phyloP scores from a whole-genome alignment of 2,113 vertebrate genomes.

The Clarias gariepinus region DNA sequence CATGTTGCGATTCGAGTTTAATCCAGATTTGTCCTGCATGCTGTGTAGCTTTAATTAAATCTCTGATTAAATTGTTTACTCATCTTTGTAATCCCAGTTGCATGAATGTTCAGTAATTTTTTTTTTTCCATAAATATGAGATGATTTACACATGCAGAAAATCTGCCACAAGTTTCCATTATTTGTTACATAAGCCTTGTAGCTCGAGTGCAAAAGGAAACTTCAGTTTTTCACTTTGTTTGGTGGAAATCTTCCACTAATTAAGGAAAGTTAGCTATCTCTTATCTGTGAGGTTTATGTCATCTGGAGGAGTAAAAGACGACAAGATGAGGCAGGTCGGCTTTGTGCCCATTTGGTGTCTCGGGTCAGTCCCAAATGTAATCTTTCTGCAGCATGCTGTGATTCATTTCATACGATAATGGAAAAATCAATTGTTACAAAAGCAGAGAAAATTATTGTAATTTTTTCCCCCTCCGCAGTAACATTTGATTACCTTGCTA shows the following conservation, averaged over 20 bases:
- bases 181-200: background rate
- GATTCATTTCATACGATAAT: slow-evolving; percentile 51
- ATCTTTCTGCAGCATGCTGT: slow-evolving; percentile 30
- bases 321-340: slow-evolving; percentile 20
- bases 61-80: slow-evolving; percentile 24
- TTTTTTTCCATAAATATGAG: background rate
- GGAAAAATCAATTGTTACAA: slow-evolving; percentile 49
- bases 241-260: background rate
- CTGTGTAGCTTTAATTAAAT: slow-evolving; percentile 4
- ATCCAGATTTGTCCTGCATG: slow-evolving; percentile 4
- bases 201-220: background rate
- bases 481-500: slow-evolving; percentile 54
- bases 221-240: background rate
- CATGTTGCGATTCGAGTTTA: background rate
- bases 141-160: background rate
- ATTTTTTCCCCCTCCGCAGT: slow-evolving; percentile 18
- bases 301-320: background rate
- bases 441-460: slow-evolving; percentile 43
- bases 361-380: slow-evolving; percentile 24
- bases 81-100: background rate
- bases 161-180: background rate
- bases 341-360: slow-evolving; percentile 16
- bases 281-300: background rate
- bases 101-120: background rate
- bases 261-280: background rate